Percentiles rank a stretch among this genome's conserved stretches.
Conservation (phyloP, 2,113 vertebrate species). For the Podarcis cretensis region DNA sequence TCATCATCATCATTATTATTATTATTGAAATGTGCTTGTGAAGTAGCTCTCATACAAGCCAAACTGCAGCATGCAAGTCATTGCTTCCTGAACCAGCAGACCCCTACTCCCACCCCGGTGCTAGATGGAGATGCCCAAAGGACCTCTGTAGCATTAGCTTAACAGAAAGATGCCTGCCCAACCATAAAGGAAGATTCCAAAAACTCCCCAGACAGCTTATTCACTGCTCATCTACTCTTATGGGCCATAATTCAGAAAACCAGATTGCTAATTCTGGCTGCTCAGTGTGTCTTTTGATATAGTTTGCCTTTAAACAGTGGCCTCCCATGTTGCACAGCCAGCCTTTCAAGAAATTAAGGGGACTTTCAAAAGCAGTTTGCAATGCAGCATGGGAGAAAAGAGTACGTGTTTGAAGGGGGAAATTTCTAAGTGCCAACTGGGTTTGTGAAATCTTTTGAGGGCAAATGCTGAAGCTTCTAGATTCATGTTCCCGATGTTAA, state of each 20-base stretch:
- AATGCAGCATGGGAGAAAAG: not conserved
- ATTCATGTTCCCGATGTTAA: not conserved
- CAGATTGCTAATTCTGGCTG: not conserved
- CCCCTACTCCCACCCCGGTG: fast-evolving
- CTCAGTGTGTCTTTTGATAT: not conserved
- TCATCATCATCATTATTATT: too few relatives aligned
- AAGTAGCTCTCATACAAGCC: not conserved
- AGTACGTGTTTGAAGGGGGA: not conserved
- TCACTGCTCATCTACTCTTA: not conserved
- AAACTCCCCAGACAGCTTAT: not conserved
- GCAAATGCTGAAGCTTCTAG: too few relatives aligned
- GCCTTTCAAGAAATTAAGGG: not conserved
- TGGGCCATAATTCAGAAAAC: not conserved
- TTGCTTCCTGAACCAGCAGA: not conserved
- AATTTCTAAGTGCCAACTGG: not conserved
- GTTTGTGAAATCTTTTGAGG: not conserved
- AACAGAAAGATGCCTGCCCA: not conserved
- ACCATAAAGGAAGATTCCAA: not conserved
- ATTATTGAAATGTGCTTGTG: not conserved
- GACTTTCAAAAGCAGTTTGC: not conserved
- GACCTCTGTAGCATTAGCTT: not conserved
- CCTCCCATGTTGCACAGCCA: not conserved
- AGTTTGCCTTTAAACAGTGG: not conserved
- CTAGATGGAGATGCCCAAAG: not conserved
- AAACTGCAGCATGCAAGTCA: not conserved